A percentile compares a stretch with the other conserved stretches of the same genome.
Evolutionary conservation across 2,113 vertebrate species (phyloP).

Genomic region (Antennarius striatus): DNA sequence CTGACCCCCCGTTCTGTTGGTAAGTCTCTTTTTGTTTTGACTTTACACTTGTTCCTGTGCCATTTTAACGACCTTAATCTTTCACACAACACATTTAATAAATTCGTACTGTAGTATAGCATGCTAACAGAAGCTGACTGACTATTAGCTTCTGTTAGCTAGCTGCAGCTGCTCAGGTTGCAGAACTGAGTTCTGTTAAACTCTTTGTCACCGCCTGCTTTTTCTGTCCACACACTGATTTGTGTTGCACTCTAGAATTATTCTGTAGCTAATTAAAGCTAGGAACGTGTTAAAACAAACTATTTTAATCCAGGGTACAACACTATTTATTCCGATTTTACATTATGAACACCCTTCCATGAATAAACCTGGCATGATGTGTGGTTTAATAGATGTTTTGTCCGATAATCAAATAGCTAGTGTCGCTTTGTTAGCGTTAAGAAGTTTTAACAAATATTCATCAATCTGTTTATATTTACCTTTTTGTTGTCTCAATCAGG

Average conservation of each 20-base stretch:
- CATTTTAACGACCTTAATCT: neutral
- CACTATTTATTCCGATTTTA: no score
- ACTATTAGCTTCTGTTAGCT: neutral
- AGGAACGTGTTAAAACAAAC: no score
- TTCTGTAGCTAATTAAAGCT: no score
- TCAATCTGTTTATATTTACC: neutral
- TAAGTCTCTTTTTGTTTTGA: conserved; percentile 15
- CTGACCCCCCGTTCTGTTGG: conserved; percentile 28
- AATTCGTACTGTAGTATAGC: neutral
- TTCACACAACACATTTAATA: neutral
- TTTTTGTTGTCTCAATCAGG: conserved; percentile 15
- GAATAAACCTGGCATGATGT: no score
- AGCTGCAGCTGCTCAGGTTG: conserved; percentile 12
- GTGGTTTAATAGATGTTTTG: no score
- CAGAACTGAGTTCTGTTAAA: conserved; percentile 36
- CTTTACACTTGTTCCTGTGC: neutral
- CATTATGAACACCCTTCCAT: no score
- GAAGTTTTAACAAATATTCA: no score
- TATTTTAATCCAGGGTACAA: no score
- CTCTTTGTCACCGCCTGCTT: neutral
- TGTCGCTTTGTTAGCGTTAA: neutral
- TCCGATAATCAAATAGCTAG: no score
- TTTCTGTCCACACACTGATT: neutral
- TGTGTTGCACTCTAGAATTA: no score
- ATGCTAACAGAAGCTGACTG: neutral